These are phyloP conservation scores for Eulemur albifrons DNA, from an alignment of 2,797 vertebrate genomes.

Conservation along the genomic window DNA sequence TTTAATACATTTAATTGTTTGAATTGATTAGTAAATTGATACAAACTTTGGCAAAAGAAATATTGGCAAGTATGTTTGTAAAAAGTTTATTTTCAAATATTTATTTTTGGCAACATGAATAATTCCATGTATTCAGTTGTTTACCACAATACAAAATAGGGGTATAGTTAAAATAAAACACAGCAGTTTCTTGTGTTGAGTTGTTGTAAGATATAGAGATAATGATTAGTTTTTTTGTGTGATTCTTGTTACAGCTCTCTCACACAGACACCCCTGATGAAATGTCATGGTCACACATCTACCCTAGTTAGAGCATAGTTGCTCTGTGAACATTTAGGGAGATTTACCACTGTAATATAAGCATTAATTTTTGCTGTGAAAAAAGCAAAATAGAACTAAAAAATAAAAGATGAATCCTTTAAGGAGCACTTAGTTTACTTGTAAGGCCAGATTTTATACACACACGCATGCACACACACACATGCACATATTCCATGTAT, in stretches of 20 bases:
- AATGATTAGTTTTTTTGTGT: neutral
- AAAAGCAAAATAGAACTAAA: neutral
- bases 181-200: neutral
- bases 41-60: neutral
- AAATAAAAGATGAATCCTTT: neutral
- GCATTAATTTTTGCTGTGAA: neutral
- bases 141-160: neutral
- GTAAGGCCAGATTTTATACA: neutral
- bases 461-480: neutral
- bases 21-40: neutral
- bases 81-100: neutral
- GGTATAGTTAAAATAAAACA: neutral
- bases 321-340: neutral
- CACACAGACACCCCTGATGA: neutral
- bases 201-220: neutral
- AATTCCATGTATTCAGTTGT: neutral
- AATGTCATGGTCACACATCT: neutral
- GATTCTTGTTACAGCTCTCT: neutral
- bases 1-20: neutral
- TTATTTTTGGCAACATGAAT: neutral
- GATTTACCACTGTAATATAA: neutral
- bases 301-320: neutral
- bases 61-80: neutral
- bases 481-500: neutral
- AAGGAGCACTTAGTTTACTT: neutral